A percentile compares a stretch with the other conserved stretches of the same genome.
phyloP scores from a whole-genome alignment of 64 coral and sea anemone genomes.

The Montipora sp. region DNA sequence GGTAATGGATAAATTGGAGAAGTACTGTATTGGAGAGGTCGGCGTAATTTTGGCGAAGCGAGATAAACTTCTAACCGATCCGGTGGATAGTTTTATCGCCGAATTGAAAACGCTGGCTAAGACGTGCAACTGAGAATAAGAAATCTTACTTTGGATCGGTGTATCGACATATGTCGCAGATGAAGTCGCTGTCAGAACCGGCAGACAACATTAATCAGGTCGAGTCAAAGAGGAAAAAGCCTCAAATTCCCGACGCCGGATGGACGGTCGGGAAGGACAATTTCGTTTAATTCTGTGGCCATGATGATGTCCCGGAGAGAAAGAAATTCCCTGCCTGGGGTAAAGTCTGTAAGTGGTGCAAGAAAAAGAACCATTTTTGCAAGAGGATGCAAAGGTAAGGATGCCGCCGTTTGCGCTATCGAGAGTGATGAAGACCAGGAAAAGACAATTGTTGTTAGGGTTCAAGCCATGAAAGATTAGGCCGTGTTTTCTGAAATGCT shows the following conservation, averaged over 20 bases:
- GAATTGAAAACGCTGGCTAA: no score
- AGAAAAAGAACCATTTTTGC: no score
- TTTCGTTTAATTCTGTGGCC: neutral
- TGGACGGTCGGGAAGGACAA: neutral
- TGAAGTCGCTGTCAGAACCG: neutral
- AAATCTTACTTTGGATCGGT: neutral
- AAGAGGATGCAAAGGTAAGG: no score
- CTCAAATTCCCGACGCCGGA: neutral
- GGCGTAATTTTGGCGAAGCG: neutral
- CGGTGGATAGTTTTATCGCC: no score
- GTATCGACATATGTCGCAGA: neutral
- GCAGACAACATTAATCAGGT: neutral
- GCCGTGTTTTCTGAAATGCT: no score
- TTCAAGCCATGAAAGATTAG: no score
- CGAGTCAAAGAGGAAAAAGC: no score
- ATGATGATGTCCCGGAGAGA: neutral
- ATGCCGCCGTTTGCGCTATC: no score
- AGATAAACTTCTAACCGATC: neutral
- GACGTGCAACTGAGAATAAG: neutral
- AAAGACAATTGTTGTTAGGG: no score
- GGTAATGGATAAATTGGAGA: slow-evolving; percentile 24
- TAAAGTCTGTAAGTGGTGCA: neutral
- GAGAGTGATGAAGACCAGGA: no score
- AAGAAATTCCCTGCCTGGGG: neutral
- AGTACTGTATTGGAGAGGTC: slow-evolving; percentile 18